Conservation (phyloP, 2,113 vertebrate species). For the Amblyopsis rosae region DNA sequence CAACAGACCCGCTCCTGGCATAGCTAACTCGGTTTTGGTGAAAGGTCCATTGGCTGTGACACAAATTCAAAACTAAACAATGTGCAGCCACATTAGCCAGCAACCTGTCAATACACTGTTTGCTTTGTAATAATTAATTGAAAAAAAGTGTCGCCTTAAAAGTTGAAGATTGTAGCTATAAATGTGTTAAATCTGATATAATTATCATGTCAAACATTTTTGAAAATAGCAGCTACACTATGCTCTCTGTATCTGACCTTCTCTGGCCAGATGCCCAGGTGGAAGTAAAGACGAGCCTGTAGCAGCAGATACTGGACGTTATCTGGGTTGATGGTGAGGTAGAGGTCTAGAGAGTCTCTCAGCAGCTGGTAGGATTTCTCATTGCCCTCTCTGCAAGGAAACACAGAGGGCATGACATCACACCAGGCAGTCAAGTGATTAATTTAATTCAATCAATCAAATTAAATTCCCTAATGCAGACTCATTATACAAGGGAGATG, state of each 20-base stretch:
- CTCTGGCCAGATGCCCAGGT: conserved; percentile 98
- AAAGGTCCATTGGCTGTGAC: too few relatives aligned
- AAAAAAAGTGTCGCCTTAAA: too few relatives aligned
- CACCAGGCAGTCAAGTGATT: conserved; percentile 1
- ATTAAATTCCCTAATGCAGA: neutral
- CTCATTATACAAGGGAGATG: too few relatives aligned
- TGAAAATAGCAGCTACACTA: neutral
- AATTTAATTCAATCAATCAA: conserved; percentile 5
- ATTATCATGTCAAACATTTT: too few relatives aligned
- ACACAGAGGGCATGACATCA: neutral
- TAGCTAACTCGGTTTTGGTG: too few relatives aligned
- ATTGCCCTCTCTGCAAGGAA: conserved; percentile 85
- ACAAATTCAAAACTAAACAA: too few relatives aligned
- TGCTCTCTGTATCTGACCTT: conserved; percentile 79
- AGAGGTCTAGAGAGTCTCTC: conserved; percentile 94
- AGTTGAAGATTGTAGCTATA: too few relatives aligned
- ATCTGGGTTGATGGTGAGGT: conserved; percentile 96
- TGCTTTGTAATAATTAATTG: too few relatives aligned
- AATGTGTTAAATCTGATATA: too few relatives aligned
- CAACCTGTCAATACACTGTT: too few relatives aligned
- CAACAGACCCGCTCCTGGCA: too few relatives aligned
- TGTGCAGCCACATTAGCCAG: too few relatives aligned
- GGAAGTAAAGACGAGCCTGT: conserved; percentile 95
- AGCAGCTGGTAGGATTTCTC: conserved; percentile 97
- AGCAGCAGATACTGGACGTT: conserved; percentile 96